phyloP scores from a whole-genome alignment of 2,888 invertebrate species.

The Thera britannica region DNA sequence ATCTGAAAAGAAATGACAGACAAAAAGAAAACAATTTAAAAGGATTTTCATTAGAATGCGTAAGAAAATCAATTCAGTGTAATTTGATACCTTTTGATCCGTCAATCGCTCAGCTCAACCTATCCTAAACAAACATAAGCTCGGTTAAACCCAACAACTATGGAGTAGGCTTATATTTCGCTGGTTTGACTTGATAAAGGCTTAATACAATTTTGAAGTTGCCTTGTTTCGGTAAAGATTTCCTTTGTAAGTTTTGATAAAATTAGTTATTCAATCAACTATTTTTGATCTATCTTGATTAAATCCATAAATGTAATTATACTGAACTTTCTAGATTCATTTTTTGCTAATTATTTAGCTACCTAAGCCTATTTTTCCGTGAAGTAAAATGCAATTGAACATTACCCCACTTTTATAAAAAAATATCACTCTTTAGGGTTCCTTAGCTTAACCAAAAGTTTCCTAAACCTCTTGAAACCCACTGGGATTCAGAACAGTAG shows the following conservation, averaged over 20 bases:
- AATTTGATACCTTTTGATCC: constrained; percentile 65
- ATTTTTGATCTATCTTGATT: not conserved
- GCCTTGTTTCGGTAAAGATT: constrained; percentile 37
- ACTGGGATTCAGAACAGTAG: too few relatives aligned
- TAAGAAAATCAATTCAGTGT: constrained; percentile 53
- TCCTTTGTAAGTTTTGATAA: constrained; percentile 1
- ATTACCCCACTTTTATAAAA: too few relatives aligned
- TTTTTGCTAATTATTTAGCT: too few relatives aligned
- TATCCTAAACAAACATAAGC: constrained; percentile 66
- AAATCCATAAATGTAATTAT: too few relatives aligned
- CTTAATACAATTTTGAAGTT: constrained; percentile 50
- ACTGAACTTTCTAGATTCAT: too few relatives aligned
- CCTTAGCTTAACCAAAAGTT: too few relatives aligned
- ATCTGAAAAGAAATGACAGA: not conserved
- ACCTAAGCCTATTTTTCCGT: too few relatives aligned
- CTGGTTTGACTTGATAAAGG: constrained; percentile 37
- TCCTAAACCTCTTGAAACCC: too few relatives aligned
- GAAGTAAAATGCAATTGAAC: too few relatives aligned
- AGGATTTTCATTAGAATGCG: constrained; percentile 32
- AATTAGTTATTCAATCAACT: not conserved
- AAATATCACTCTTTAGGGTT: too few relatives aligned
- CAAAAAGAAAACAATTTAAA: constrained; percentile 10
- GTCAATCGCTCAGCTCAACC: constrained; percentile 62
- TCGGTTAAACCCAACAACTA: constrained; percentile 45
- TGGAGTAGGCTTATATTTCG: constrained; percentile 50